Evolutionary conservation across 2,113 vertebrate genomes (phyloP).

Genomic region (Gallinago media): DNA sequence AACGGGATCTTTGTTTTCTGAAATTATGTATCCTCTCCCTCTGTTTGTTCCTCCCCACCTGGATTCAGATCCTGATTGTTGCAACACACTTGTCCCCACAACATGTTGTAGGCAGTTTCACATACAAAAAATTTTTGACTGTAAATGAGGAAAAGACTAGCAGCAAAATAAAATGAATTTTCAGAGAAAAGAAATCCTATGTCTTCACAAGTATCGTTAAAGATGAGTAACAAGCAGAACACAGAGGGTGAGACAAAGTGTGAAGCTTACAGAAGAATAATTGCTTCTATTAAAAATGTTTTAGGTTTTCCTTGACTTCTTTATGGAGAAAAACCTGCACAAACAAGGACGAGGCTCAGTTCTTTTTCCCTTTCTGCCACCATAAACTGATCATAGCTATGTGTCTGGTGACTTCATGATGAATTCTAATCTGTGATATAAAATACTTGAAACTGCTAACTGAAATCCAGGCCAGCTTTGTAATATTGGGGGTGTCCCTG

Average conservation of each 20-base stretch:
- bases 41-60: background rate
- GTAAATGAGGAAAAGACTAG: background rate
- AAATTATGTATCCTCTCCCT: constrained; percentile 17
- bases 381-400: constrained; percentile 7
- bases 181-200: constrained; percentile 4
- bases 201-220: background rate
- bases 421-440: constrained; percentile 35
- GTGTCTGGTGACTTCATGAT: constrained; percentile 29
- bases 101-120: background rate
- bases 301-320: constrained; percentile 46
- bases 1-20: constrained; percentile 59
- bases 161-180: constrained; percentile 13
- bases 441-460: constrained; percentile 35
- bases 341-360: constrained; percentile 2
- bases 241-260: background rate
- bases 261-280: constrained; percentile 34
- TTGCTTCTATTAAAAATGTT: constrained; percentile 35
- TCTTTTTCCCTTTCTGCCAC: constrained; percentile 13
- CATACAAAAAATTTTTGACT: background rate
- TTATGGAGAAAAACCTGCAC: constrained; percentile 39
- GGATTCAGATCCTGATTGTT: background rate
- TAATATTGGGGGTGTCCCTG: background rate
- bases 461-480: constrained; percentile 44
- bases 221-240: constrained; percentile 32
- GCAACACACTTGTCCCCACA: background rate